Evolutionary conservation across 2,888 invertebrate species (phyloP), one percentile per base, ranked within the genome.

Genomic region (Apotomis turbidana): DNA sequence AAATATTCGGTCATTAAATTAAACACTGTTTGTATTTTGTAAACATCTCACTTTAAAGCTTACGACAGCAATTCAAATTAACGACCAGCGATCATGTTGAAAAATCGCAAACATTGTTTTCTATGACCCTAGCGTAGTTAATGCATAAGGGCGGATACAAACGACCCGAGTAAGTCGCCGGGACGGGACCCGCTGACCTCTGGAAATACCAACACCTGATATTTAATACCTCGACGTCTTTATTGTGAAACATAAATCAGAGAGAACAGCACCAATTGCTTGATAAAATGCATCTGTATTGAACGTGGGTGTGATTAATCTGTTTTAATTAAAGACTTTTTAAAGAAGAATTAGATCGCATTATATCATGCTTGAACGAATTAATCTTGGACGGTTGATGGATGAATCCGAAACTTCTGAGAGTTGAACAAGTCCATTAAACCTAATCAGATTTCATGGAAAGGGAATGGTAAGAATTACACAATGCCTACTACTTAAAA

Each of bases 221-320:
- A 86, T 84, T 85, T 81, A 81, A 83, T 83, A 83, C 85, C 78
- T 78, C 66, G 79, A 85, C 80, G 83, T 83, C 82, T 86, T 83
- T 82, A 86, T 83, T 81, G 81, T 79, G 75, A 77, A 72, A 75
- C 78, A 83, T 86, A 85, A 86, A 87, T 87, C 83, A 84, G 67
- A 74, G 74, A 77, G 74, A 76, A 79, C 80, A 80, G 78, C 76
- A 63, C 75, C 78, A 83, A 81, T 82, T 81, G 74, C 58, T 62
- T 73, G 82, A 84, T 84, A 81, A 80, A 84, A 82, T 78, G 71
- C 76, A 80, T 80, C 73, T 75, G 67, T 75, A 81, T 83, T 78
- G 72, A 75, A 68, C 51, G 63, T 72, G 68, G 68, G 72, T 63
- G 62, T 72, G 68, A 72, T 72, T 72, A 63, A 72, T 72, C 62